Base-by-base conservation (phyloP, 2,888 invertebrate species). In the Adelphocoris suturalis region DNA sequence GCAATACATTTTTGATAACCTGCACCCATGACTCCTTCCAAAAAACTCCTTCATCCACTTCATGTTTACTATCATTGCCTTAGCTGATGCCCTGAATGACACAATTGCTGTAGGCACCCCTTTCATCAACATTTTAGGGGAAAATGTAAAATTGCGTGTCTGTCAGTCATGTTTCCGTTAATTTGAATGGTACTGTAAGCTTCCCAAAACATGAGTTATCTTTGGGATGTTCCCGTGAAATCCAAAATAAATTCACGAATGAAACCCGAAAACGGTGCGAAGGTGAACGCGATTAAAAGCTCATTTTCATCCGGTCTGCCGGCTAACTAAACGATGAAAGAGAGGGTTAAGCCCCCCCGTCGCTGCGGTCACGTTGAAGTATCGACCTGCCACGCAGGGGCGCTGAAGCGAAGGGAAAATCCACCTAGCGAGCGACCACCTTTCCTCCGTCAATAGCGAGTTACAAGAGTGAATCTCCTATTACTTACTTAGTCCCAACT, bases 331-430 rank as follows among this genome's bases (percentile, higher is more conserved):
- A 68, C 68, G 68, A 19, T 23, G 68, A 19, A 68, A 68, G 11
- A 68, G 68, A 68, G 68, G 68, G 68, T 68, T 68, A 23, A 68
- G 11, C 11, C 68, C 23, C 68, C 23, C 68, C 19, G 23, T 23
- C 23, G 19, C 16, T 78, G 78, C 78, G 78, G 78, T 78, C 78
- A 78, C 78, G 78, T 78, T 78, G 78, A 78, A 78, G 78, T 78
- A 78, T 78, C 78, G 78, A 78, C 78, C 78, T 78, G 78, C 47
- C 78, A 19, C n/a, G 27, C 47, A 0, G 47, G 19, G 78, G 78
- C 16, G 78, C 46, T 47, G 78, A 37, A 78, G 78, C 46, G 78
- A 68, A 68, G 68, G 68, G 23, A 68, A 68, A 68, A 23, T 68
- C 68, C 68, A 68, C 68, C 68, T 19, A 27, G 68, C 19, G 68